Evolutionary conservation across 2,113 vertebrate species (phyloP).

Genomic region (Passer montanus): DNA sequence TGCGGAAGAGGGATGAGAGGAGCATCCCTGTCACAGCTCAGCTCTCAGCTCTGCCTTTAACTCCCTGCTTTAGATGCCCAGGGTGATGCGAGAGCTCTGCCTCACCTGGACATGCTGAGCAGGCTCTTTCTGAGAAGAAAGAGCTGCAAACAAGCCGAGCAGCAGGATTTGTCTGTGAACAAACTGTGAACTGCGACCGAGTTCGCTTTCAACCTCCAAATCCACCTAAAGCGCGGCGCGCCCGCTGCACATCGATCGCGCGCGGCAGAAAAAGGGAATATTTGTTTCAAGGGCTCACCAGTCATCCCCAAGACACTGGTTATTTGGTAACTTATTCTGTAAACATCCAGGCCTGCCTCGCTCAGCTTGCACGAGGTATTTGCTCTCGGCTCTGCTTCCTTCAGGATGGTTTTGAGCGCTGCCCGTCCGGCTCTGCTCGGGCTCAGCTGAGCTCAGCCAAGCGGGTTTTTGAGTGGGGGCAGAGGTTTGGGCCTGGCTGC

Average conservation of each 20-base stretch:
- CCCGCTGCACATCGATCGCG: constrained; percentile 23
- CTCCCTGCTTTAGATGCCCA: constrained; percentile 37
- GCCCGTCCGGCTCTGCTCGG: neutral
- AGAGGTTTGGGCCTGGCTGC: neutral
- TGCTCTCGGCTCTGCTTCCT: constrained; percentile 21
- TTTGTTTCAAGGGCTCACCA: constrained; percentile 57
- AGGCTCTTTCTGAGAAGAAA: constrained; percentile 52
- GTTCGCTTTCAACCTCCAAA: constrained; percentile 52
- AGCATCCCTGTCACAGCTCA: neutral
- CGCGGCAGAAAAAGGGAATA: neutral
- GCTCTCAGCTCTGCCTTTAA: neutral
- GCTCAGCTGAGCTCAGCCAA: neutral
- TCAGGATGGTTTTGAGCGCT: neutral
- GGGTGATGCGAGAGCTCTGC: neutral
- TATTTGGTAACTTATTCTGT: constrained; percentile 65
- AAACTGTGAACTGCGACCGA: constrained; percentile 62
- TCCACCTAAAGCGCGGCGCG: constrained; percentile 32
- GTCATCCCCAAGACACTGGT: constrained; percentile 47
- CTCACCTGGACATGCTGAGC: constrained; percentile 51
- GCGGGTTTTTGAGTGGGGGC: neutral
- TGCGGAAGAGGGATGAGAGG: neutral
- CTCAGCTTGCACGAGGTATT: constrained; percentile 42
- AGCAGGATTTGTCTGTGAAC: constrained; percentile 69
- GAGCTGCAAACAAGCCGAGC: constrained; percentile 1
- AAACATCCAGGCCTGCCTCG: constrained; percentile 41